Evolutionary conservation across 2,797 vertebrate species (phyloP).

Genomic region (Erethizon dorsatum): DNA sequence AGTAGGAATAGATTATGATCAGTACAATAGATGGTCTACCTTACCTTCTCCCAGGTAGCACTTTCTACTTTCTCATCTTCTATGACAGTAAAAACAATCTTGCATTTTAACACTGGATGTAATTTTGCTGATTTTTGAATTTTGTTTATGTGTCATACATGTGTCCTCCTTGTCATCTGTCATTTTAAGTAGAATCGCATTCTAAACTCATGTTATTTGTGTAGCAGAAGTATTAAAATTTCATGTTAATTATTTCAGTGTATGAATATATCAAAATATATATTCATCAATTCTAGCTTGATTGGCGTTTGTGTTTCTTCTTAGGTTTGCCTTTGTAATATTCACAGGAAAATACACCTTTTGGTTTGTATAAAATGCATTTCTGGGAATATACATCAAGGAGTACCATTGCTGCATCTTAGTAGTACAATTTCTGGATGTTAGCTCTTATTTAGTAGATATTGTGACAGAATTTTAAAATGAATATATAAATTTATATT

Average conservation of each 20-base stretch:
- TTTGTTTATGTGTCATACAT: not conserved
- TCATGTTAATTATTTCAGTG: not conserved
- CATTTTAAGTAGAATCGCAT: not conserved
- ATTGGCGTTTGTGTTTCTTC: not conserved
- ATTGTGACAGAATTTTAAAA: not conserved
- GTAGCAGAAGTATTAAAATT: not conserved
- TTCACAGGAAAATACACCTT: not conserved
- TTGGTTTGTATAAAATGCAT: not conserved
- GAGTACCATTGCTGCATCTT: not conserved
- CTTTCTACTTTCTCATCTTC: not conserved
- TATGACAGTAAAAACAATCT: not conserved
- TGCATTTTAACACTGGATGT: not conserved
- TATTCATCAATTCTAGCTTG: not conserved
- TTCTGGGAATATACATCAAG: not conserved
- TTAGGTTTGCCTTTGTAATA: not conserved
- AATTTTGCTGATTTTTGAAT: slow-evolving; percentile 22
- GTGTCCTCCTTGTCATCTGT: not conserved
- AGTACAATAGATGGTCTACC: not conserved
- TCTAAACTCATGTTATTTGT: not conserved
- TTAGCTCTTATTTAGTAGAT: not conserved
- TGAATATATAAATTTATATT: not conserved
- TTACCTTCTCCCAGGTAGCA: not conserved
- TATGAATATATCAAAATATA: not conserved
- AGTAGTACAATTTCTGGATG: not conserved
- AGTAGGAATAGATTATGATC: not conserved